Evolutionary conservation across 64 coral and sea anemone genomes (phyloP), one percentile per base, ranked within the genome.

Genomic region (Stylophora pistillata): DNA sequence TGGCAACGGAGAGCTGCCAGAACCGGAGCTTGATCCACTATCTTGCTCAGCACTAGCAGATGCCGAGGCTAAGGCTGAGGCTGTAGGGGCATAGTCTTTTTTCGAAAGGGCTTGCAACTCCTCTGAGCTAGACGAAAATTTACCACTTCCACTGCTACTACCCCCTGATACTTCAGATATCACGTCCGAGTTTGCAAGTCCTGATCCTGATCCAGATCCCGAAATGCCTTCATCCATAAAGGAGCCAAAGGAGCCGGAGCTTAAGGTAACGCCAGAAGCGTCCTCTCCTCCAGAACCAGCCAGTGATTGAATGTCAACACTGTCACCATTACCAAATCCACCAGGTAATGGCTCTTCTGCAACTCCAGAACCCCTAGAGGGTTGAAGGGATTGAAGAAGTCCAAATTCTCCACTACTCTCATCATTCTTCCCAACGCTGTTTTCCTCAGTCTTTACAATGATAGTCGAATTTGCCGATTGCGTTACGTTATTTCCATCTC

Each of bases 321-420:
- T 90, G 28, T 85, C 86, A 74, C 30, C 55, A 83, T 75, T 64
- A 4, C 90, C 94, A 64, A 92, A 70, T 9, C 79, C 81, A 78
- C 87, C 88, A 4, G 92, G 92, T 81, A 94, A 60, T 9, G 32
- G 41, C 54, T 89, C 86, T 55, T 92, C 90, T 10, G 53, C 81
- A 15, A 21, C 71, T 16, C 83, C 85, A 21, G 81, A 68, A 76
- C 79, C 89, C 20, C 66, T 11, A 21, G 85, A 86, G 41, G 74
- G 53, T 30, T 81, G 47, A 16, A 86, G 76, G 27, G 86, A 72
- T 25, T 77, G 75, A 13, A 93, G 23, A 59, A 95, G 55, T 23
- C 89, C 81, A 63, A 82, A 96, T 89, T 59, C 90, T 55, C 76
- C 87, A 17, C 68, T 90, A 33, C 74, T 79, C 25, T 87, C 32